Conservation (phyloP, 2,888 invertebrate species). For the Parascotia fuliginaria region DNA sequence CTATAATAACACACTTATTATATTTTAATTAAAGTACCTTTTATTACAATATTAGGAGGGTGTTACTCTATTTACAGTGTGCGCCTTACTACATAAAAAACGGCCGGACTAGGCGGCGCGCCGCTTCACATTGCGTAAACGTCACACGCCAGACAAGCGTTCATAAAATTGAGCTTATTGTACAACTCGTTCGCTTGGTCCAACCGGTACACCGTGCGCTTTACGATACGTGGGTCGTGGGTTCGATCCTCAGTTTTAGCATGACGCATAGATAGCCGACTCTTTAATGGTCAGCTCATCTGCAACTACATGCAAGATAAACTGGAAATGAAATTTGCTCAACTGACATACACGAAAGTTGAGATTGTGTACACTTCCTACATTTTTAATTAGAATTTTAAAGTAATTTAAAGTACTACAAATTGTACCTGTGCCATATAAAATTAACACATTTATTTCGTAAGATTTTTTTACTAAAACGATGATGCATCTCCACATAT, state of each 20-base stretch:
- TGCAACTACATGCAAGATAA: slow-evolving; percentile 75
- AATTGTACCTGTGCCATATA: no score
- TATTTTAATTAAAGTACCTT: no score
- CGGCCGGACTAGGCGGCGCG: not conserved
- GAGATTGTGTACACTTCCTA: slow-evolving; percentile 76
- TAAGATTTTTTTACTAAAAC: not conserved
- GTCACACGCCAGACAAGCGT: slow-evolving; percentile 23
- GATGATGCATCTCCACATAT: not conserved
- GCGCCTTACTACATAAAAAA: not conserved
- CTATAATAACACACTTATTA: no score
- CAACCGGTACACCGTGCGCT: slow-evolving; percentile 18
- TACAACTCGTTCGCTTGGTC: slow-evolving; percentile 21
- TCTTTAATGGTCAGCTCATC: slow-evolving; percentile 52
- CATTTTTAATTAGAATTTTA: slow-evolving; percentile 40
- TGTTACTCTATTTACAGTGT: no score
- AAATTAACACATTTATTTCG: not conserved
- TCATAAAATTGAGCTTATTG: slow-evolving; percentile 23
- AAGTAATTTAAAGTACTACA: no score
- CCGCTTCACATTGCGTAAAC: slow-evolving; percentile 22
- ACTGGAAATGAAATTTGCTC: slow-evolving; percentile 62
- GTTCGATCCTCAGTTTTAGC: slow-evolving; percentile 55
- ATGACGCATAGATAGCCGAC: slow-evolving; percentile 66
- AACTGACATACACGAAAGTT: slow-evolving; percentile 37
- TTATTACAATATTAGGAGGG: no score
- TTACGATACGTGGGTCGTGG: slow-evolving; percentile 9